A percentile compares a stretch with the other conserved stretches of the same genome.
Conservation (phyloP, 2,888 invertebrate species). For the Apamea sordens region DNA sequence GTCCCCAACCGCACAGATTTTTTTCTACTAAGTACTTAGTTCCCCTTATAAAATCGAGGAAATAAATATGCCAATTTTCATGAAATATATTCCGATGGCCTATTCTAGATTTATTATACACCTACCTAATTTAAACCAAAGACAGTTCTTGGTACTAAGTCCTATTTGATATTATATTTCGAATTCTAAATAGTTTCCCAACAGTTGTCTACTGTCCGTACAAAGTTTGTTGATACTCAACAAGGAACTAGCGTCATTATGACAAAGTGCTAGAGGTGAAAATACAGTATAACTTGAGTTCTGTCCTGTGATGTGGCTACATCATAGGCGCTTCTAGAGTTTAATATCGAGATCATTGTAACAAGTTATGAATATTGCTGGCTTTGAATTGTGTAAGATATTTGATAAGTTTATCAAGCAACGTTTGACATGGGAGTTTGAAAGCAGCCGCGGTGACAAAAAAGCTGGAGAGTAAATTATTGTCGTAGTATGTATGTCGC, state of each 20-base stretch:
- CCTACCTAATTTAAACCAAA: not conserved
- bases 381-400: not conserved
- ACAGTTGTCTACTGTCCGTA: slow-evolving; percentile 14
- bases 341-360: slow-evolving; percentile 49
- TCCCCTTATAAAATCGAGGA: not conserved
- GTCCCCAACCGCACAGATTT: not conserved
- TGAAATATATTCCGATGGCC: not conserved
- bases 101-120: not conserved
- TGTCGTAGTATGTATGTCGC: not conserved
- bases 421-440: not conserved
- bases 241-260: slow-evolving; percentile 9
- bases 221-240: slow-evolving; percentile 29
- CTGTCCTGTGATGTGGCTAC: slow-evolving; percentile 13
- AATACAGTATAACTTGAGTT: slow-evolving; percentile 26
- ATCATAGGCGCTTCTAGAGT: slow-evolving; percentile 1
- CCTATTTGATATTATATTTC: slow-evolving; percentile 4
- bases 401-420: not conserved
- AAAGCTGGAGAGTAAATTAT: not conserved
- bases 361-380: slow-evolving; percentile 16
- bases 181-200: slow-evolving; percentile 16
- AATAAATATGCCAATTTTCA: not conserved
- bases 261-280: slow-evolving; percentile 15
- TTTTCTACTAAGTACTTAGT: not conserved
- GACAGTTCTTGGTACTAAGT: no score
- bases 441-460: not conserved